Evolutionary conservation across 2,888 invertebrate species (phyloP).

Genomic region (Tetrapedia diversipes): DNA sequence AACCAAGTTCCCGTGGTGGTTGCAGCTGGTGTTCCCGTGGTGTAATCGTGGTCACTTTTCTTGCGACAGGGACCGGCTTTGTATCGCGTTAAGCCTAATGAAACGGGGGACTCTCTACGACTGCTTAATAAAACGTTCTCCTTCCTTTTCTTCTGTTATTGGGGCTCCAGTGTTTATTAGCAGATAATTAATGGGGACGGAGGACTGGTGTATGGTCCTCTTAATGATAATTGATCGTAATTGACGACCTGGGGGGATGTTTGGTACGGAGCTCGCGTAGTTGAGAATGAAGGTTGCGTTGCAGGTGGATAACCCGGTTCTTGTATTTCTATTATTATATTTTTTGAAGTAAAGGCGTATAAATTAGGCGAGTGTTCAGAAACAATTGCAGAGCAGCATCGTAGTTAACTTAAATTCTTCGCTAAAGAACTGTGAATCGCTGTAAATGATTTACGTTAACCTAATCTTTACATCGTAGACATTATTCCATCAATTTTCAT

Average conservation of each 20-base stretch:
- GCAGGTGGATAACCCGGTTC: no score
- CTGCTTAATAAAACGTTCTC: background rate
- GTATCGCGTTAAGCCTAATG: constrained; percentile 10
- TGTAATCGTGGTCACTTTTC: constrained; percentile 51
- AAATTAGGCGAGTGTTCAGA: no score
- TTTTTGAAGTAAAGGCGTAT: no score
- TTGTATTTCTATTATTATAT: no score
- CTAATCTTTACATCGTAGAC: no score
- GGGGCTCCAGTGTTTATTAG: background rate
- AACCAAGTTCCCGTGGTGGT: constrained; percentile 22
- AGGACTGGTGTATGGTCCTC: background rate
- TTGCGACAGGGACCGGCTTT: constrained; percentile 25
- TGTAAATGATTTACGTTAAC: no score
- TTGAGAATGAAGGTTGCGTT: no score
- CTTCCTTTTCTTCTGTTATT: background rate
- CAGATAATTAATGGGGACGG: background rate
- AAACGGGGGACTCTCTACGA: constrained; percentile 2
- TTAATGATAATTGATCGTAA: background rate
- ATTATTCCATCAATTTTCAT: no score
- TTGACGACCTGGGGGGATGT: background rate
- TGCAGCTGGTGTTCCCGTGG: constrained; percentile 41
- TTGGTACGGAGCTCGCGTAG: background rate
- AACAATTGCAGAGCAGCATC: no score
- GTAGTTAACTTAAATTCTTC: no score
- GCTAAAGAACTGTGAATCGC: no score